phyloP scores from a whole-genome alignment of 2,113 vertebrate species.

The Anolis sagrei region DNA sequence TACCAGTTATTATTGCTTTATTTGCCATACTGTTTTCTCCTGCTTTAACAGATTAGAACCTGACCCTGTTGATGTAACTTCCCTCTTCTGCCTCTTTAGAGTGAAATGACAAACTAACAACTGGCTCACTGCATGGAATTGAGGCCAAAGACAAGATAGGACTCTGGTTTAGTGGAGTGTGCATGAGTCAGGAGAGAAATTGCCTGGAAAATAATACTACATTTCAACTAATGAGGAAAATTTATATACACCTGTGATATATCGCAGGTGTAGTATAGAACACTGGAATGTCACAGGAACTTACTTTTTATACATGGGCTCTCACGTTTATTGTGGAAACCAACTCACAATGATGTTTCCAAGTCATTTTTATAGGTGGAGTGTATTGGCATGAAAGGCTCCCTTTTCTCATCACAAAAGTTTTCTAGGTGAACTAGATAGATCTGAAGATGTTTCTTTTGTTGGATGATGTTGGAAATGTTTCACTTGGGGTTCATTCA shows the following conservation, averaged over 20 bases:
- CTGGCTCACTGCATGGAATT: slow-evolving; percentile 76
- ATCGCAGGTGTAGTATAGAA: neutral
- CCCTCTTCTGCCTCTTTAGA: slow-evolving; percentile 57
- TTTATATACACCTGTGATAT: neutral
- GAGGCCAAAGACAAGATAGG: slow-evolving; percentile 66
- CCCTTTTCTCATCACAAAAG: no score
- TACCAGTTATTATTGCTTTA: slow-evolving; percentile 66
- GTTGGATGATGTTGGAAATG: neutral
- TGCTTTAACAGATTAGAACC: slow-evolving; percentile 64
- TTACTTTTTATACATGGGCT: neutral
- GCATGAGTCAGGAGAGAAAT: slow-evolving; percentile 44
- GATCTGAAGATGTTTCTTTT: neutral
- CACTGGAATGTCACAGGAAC: neutral
- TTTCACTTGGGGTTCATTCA: neutral
- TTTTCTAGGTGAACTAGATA: neutral
- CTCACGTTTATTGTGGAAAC: neutral
- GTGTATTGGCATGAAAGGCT: neutral
- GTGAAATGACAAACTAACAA: slow-evolving; percentile 61
- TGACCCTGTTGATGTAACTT: slow-evolving; percentile 42
- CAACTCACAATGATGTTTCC: neutral
- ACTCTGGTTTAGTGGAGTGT: slow-evolving; percentile 83
- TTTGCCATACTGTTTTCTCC: slow-evolving; percentile 70
- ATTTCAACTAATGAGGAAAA: neutral
- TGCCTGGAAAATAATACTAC: neutral
- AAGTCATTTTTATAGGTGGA: neutral